Evolutionary conservation across 30 jellyfish, hydroid and myxozoan genomes (phyloP), one percentile per base, ranked within the genome.

Genomic region (Cassiopea xamachana): DNA sequence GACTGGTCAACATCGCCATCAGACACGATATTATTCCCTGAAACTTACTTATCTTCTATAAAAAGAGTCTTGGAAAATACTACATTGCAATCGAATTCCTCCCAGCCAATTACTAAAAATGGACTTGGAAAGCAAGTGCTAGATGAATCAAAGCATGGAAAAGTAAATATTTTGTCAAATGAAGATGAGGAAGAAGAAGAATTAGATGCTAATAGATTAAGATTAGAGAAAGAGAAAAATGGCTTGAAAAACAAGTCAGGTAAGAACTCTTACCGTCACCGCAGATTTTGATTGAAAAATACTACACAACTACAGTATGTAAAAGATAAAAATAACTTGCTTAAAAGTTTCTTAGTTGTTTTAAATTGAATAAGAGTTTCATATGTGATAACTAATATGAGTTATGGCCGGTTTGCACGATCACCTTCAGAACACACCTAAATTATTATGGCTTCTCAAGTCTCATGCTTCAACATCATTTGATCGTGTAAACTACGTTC

Each of bases 1-100:
- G 93, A 86, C 2, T 86, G 93, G 93, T 78, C 88, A 8, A 86
- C 93, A 12, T 85, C 93, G 7, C 93, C 93, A 44, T 88, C 93
- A 60, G 93, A 86, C 7, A 75, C 80, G 70, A 86, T 86, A 17
- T 85, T 86, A 47, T 86, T 86, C 46, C 93, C 93, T 51, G 93
- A 86, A 75, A 86, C 93, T 3, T 86, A 86, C 64, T 77, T 86
- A 44, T 86, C 93, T 1, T 59, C 93, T 5, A 86, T 86, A 64
- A 86, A 86, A 68, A 62, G 93, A 62, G 88, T 75, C 68, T 79
- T 86, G 45, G 93, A 86, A 48, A 86, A 86, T 50, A 69, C 93
- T 1, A 50, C 93, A 60, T 43, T 73, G 83, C 78, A 77, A 19
- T 76, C 93, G 9, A 73, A 80, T 9, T 75, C 92, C 19, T 71